Base-by-base conservation (phyloP, 64 coral and sea anemone species). In the Pocillopora damicornis region DNA sequence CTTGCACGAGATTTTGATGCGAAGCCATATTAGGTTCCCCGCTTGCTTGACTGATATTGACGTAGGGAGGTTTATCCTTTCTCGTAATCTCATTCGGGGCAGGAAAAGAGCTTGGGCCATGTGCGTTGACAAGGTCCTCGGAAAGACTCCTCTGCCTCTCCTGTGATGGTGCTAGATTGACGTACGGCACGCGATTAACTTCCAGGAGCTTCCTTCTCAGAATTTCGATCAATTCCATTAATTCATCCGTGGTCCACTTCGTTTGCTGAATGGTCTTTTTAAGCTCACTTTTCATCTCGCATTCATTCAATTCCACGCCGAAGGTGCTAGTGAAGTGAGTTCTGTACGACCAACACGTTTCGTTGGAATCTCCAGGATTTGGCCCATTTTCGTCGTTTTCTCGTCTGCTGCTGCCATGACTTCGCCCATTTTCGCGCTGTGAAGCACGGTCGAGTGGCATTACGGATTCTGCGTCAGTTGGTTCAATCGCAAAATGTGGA, bases 201-300 rank as follows among this genome's bases (percentile, higher is more conserved):
- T 58, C 35, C 22, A 12, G 0, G 12, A 63, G 30, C 62, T 85
- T 56, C 30, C 15, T 25, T 58, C 7, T 73, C 12, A 85, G 63
- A 20, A 58, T 23, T 72, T 71, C 81, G 12, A 65, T 85, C 81
- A 85, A 11, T 38, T 71, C 81, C 64, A 26, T 25, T 65, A 63
- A 85, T 42, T 85, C 81, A 3, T 71, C 81, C 13, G 69, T 65
- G 16, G 65, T n/a, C 81, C 81, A 85, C 16, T 69, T 11, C 64
- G 26, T 72, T 72, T 73, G 13, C 22, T 71, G 63, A 37, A 85
- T 72, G 14, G 36, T 13, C 51, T 85, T 72, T 36, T 30, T 85
- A 36, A 85, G 37, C 17, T 66, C 38, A 14, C 22, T 18, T 71
- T 85, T 85, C 11, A 37, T 22, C 15, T 18, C 81, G 1, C 36